Evolutionary conservation across 1,140 invertebrate species (phyloP).

Genomic region (Tyrophagus putrescentiae): DNA sequence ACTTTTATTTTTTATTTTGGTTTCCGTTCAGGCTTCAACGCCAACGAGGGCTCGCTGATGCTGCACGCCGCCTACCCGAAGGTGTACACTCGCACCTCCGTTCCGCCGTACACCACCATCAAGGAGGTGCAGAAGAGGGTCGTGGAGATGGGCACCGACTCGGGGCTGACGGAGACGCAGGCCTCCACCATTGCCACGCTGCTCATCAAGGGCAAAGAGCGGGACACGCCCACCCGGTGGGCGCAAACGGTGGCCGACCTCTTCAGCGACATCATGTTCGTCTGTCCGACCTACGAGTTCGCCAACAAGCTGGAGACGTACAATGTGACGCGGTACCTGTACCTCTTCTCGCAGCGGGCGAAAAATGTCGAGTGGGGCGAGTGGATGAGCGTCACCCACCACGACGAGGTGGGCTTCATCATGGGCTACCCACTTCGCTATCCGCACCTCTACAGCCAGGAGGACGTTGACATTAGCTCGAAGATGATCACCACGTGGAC

Average conservation of each 20-base stretch:
- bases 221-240: background rate
- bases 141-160: conserved; percentile 8
- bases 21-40: conserved; percentile 4
- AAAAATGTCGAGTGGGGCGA: conserved; percentile 72
- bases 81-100: conserved; percentile 9
- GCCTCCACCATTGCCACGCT: conserved; percentile 6
- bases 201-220: background rate
- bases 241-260: conserved; percentile 56
- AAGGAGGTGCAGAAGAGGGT: background rate
- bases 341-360: conserved; percentile 79
- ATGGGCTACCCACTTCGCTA: conserved; percentile 83
- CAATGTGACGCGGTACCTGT: conserved; percentile 58
- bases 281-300: conserved; percentile 20
- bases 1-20: no score
- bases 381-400: conserved; percentile 91
- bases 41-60: conserved; percentile 19
- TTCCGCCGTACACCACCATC: background rate
- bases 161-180: conserved; percentile 6
- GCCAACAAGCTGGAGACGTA: conserved; percentile 5
- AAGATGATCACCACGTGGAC: conserved; percentile 87
- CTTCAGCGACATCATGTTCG: conserved; percentile 45
- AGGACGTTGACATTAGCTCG: conserved; percentile 62
- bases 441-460: conserved; percentile 53
- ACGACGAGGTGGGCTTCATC: conserved; percentile 84
- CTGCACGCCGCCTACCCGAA: conserved; percentile 17